A percentile compares a stretch with the other conserved stretches of the same genome.
phyloP scores from a whole-genome alignment of 2,888 invertebrate genomes.

The Aradus depressus region DNA sequence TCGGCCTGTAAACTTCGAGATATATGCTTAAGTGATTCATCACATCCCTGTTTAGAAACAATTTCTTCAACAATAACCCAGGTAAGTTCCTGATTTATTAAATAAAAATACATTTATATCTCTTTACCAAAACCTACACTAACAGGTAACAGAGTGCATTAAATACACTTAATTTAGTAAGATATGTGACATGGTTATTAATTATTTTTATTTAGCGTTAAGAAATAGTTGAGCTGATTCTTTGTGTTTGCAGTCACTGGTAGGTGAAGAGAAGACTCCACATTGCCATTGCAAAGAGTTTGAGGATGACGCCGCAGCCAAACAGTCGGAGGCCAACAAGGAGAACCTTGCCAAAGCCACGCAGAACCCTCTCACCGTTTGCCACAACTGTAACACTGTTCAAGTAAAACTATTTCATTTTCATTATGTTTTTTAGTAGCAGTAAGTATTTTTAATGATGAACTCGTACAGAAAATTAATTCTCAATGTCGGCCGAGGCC shows the following conservation, averaged over 20 bases:
- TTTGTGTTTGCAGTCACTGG: too few relatives aligned
- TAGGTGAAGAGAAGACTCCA: neutral
- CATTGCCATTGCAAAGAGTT: constrained; percentile 3
- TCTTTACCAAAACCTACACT: neutral
- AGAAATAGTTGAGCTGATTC: neutral
- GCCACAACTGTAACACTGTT: neutral
- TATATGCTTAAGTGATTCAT: constrained; percentile 12
- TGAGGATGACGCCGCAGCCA: neutral
- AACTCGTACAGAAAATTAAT: too few relatives aligned
- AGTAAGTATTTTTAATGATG: neutral
- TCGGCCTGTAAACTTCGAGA: constrained; percentile 9
- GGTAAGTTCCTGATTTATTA: neutral
- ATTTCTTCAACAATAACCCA: constrained; percentile 2
- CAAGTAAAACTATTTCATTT: neutral
- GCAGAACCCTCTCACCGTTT: neutral
- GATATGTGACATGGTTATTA: neutral
- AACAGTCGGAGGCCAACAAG: neutral
- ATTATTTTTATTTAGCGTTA: neutral
- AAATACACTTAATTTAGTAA: neutral
- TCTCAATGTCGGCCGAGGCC: too few relatives aligned
- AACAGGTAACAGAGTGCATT: neutral
- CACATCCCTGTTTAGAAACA: constrained; percentile 13
- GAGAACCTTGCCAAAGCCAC: neutral
- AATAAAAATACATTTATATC: too few relatives aligned
- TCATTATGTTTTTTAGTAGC: neutral